Conservation (phyloP, 2,113 vertebrate genomes). For the Rhinopithecus roxellana region DNA sequence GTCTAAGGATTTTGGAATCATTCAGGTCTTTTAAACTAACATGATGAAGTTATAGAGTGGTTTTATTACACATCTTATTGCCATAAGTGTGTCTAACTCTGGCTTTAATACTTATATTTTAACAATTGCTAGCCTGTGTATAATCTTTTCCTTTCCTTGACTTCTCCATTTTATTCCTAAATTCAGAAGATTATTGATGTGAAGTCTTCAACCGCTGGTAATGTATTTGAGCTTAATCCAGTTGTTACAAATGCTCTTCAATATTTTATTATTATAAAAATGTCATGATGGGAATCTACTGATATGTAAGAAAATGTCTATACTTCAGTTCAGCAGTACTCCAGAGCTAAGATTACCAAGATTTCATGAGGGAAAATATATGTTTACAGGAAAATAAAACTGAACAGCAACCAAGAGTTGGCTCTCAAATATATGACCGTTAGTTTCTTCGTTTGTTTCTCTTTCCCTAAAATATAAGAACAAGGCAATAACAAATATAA, state of each 20-base stretch:
- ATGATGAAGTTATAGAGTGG: background rate
- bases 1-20: background rate
- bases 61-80: background rate
- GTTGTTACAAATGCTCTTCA: background rate
- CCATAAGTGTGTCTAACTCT: background rate
- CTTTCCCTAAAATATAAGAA: slow-evolving; percentile 5
- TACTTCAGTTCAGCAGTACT: background rate
- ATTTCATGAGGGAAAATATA: background rate
- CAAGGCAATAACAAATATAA: background rate
- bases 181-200: background rate
- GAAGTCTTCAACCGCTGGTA: background rate
- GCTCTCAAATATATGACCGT: background rate
- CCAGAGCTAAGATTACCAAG: background rate
- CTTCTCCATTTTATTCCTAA: slow-evolving; percentile 17
- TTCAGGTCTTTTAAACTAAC: background rate
- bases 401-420: background rate
- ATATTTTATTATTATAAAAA: slow-evolving; percentile 4
- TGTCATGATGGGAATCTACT: background rate
- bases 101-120: background rate
- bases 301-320: background rate
- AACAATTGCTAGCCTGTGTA: background rate
- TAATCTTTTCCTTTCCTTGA: background rate
- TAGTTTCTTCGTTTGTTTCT: background rate
- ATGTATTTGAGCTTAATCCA: background rate
- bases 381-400: background rate